Base-by-base conservation (phyloP, 2,113 vertebrate species). In the Zingel zingel region DNA sequence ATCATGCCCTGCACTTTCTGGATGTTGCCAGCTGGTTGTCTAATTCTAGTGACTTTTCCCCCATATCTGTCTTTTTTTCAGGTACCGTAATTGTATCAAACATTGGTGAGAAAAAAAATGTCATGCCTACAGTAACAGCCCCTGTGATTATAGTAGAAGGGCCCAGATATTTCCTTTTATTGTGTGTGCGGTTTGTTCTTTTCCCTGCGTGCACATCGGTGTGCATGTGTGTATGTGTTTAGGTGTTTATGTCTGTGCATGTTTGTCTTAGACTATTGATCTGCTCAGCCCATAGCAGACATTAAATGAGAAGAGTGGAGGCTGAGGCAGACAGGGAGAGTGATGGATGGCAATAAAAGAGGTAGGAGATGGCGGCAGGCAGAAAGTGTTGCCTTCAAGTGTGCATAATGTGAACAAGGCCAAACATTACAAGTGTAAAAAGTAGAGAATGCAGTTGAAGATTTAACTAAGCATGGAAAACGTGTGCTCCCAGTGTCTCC, bases 251-350 rank as follows among this genome's bases (percentile, higher is more conserved):
- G 83, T 70, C 64, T 62, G 81, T 47, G 54, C 86, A 59, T 90
- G 88, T 89, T 91, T 89, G 87, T 89, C 84, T 88, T 83, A 76
- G 74, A 85, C 77, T 81, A 92, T 91, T 82, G 90, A 92, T 91
- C 77, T 45, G 57, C 62, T 53, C 63, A 66, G 79, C 79, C 85
- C 84, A 91, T 66, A 83, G 75, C 72, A 81, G 74, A 76, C 83
- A 88, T 89, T 86, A 92, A 92, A 91, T 74, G 84, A 92, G 77
- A 88, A 53, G 82, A 83, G 82, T 48, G 30, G 80, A 84, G 86
- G 79, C 86, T 64, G 77, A 86, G 56, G 79, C 69, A 11, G 67
- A 90, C 73, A 85, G 76, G 36, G 76, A 83, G 81, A 88, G 73
- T 77, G 86, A 92, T 88, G 77, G 91, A 88, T 74, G 81, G 81